These are phyloP conservation scores for Spilosoma lubricipeda DNA, from an alignment of 2,888 invertebrate species.

Conservation along the genomic window DNA sequence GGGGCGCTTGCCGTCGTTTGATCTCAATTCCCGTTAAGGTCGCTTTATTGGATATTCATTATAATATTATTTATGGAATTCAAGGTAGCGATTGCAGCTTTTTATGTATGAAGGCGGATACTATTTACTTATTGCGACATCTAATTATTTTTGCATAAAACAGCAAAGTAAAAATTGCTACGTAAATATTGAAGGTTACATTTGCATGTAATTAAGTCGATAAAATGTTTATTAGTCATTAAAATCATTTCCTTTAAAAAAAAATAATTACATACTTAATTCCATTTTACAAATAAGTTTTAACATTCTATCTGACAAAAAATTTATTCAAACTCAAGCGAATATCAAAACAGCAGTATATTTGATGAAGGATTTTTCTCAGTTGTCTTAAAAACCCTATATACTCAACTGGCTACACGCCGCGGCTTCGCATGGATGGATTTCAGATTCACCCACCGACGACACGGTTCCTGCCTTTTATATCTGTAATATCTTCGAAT, in stretches of 20 bases:
- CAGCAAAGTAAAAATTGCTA: slow-evolving; percentile 20
- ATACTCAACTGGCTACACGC: no score
- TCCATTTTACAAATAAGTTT: neutral
- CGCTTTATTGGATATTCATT: slow-evolving; percentile 27
- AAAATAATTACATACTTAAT: neutral
- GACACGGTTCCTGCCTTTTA: no score
- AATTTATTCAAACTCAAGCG: neutral
- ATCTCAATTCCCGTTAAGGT: slow-evolving; percentile 57
- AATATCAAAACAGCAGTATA: neutral
- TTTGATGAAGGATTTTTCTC: neutral
- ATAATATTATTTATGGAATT: slow-evolving; percentile 36
- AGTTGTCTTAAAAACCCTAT: neutral
- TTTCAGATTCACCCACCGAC: no score
- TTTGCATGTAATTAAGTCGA: slow-evolving; percentile 1
- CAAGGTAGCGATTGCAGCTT: slow-evolving; percentile 48
- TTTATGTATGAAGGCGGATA: slow-evolving; percentile 27
- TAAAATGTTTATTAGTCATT: slow-evolving; percentile 21
- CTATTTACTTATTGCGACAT: slow-evolving; percentile 34
- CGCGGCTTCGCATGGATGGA: no score
- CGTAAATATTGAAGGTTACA: slow-evolving; percentile 34
- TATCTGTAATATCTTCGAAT: no score
- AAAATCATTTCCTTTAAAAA: slow-evolving; percentile 20
- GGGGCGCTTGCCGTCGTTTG: slow-evolving; percentile 66
- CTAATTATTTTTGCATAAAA: slow-evolving; percentile 41
- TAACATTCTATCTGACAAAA: neutral